Base-by-base conservation (phyloP, 1,140 invertebrate genomes). In the Bombus breviceps region DNA sequence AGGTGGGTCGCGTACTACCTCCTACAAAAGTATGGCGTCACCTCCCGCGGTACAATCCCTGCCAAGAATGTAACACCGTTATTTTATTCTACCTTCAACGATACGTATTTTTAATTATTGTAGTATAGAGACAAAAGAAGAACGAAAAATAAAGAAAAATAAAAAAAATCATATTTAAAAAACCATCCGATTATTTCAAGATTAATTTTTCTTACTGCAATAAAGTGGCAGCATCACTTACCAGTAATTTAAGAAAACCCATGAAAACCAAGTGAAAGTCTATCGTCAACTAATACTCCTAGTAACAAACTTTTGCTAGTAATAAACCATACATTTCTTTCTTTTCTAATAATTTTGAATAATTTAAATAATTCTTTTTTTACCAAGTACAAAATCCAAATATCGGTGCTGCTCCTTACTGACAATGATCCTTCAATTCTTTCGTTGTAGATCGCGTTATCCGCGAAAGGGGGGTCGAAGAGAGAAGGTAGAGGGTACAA, bases 1-100 rank as follows among this genome's bases (percentile, higher is more conserved):
- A 92, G 93, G 92, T 93, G 93, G 92, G 93, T 94, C 93, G 92
- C 93, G 94, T 95, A 95, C 93, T 95, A 92, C 92, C 92, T 75
- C 84, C 79, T 83, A 85, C 94, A 95, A 95, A 95, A 95, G 88
- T 92, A 71, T 80, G 64, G 62, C 87, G 91, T 92, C 92, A 93
- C 88, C 91, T 92, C 88, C 78, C 87, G 86, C 39, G 12, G 92
- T 93, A 94, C 85, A 93, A 89, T 88, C 85, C 86, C 69, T 79
- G 84, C 85, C 77, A 92, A 93, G 92, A 94, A 57, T 34, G n/a
- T 32, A 75, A 66, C 75, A 43, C 66, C n/a, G 59, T 88, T 77
- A 86, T 86, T 86, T 69, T 76, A 76, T 75, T 76, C 25, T 64
- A n/a, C 41, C 47, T 34, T 69, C 64, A 76, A 86, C 88, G 83